phyloP scores from a whole-genome alignment of 2,113 vertebrate genomes.

The Prietella phreatophila region DNA sequence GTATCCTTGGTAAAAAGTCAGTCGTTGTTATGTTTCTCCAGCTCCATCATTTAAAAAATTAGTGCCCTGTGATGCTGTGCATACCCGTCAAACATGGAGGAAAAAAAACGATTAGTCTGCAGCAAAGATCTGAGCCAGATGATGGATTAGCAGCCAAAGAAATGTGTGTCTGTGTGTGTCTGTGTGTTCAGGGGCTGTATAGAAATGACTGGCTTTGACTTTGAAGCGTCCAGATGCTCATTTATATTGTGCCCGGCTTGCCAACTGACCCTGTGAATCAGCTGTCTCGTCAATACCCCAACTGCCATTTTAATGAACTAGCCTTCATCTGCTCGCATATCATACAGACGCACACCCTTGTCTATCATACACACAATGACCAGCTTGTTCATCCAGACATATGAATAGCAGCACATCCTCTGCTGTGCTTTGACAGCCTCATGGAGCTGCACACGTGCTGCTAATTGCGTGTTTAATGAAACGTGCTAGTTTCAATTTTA shows the following conservation, averaged over 20 bases:
- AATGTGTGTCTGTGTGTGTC: not conserved
- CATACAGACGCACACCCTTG: slow-evolving; percentile 24
- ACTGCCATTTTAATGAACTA: slow-evolving; percentile 55
- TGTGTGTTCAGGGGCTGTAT: slow-evolving; percentile 13
- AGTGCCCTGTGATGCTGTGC: slow-evolving; percentile 8
- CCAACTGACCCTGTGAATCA: slow-evolving; percentile 48
- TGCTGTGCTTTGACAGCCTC: not conserved
- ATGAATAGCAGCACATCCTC: not conserved
- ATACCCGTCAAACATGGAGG: slow-evolving; percentile 22
- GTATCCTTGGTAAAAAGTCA: not conserved
- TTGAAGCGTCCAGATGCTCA: slow-evolving; percentile 51
- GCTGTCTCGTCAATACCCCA: slow-evolving; percentile 45
- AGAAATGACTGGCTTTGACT: slow-evolving; percentile 50
- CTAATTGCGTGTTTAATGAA: slow-evolving; percentile 41
- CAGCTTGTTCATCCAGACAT: slow-evolving; percentile 21
- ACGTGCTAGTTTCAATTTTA: slow-evolving; percentile 27
- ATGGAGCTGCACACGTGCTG: not conserved
- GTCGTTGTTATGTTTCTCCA: not conserved
- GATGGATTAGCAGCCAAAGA: slow-evolving; percentile 37
- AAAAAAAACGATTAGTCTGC: slow-evolving; percentile 39
- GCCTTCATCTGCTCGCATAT: slow-evolving; percentile 46
- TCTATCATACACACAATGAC: slow-evolving; percentile 23
- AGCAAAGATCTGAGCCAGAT: slow-evolving; percentile 22
- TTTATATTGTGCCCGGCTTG: slow-evolving; percentile 40
- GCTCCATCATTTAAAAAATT: not conserved